Percentiles rank a stretch among this genome's conserved stretches.
Evolutionary conservation across 2,888 invertebrate species (phyloP).

Genomic region (Dorcus hopei): DNA sequence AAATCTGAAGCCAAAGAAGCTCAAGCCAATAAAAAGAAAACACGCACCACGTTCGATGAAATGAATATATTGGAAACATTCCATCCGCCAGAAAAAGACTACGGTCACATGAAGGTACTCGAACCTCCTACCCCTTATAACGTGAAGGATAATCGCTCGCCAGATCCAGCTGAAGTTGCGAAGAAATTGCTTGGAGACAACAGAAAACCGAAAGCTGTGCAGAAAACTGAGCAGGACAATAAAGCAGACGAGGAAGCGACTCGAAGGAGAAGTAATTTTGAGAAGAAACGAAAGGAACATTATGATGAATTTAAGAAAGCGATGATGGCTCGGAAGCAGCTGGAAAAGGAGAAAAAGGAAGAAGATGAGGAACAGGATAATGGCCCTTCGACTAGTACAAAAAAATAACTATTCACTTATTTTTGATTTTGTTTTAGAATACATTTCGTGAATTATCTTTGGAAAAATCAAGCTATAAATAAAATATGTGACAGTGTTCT

Average conservation of each 20-base stretch:
- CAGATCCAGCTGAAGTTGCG: constrained; percentile 5
- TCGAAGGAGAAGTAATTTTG: not conserved
- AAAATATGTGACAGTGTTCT: not conserved
- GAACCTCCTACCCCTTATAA: constrained; percentile 16
- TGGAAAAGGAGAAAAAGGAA: not conserved
- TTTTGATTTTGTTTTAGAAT: not conserved
- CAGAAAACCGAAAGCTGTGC: constrained; percentile 6
- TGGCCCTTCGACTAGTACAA: not conserved
- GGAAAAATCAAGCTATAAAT: no score
- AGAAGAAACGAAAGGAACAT: constrained; percentile 9
- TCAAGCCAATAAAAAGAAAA: not conserved
- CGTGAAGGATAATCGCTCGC: constrained; percentile 1
- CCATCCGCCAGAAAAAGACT: constrained; percentile 17
- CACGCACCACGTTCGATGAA: constrained; percentile 14
- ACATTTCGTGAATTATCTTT: not conserved
- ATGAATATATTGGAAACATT: constrained; percentile 10
- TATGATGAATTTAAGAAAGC: constrained; percentile 15
- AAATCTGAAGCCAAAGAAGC: not conserved
- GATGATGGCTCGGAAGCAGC: constrained; percentile 2
- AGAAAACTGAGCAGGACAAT: not conserved
- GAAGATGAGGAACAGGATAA: not conserved
- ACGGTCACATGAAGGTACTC: constrained; percentile 16
- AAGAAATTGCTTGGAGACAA: constrained; percentile 12
- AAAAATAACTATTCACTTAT: not conserved
- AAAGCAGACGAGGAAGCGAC: constrained; percentile 4